Conservation (phyloP, 2,797 vertebrate species). For the Varecia variegata region DNA sequence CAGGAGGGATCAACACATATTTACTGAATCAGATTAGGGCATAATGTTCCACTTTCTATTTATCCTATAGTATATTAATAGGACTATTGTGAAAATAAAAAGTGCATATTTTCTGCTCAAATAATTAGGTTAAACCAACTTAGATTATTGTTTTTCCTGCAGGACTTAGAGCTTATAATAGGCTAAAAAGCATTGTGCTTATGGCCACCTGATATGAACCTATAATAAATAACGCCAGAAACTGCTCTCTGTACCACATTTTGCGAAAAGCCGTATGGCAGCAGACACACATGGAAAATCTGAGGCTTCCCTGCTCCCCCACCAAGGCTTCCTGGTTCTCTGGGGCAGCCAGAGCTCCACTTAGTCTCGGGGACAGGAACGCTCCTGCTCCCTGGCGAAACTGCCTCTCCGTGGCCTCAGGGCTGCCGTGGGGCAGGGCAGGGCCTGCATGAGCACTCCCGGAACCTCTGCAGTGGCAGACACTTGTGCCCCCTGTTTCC, state of each 20-base stretch:
- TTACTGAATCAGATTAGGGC: background rate
- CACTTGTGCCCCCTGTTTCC: background rate
- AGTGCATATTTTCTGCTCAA: background rate
- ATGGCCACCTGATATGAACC: background rate
- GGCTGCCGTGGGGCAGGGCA: background rate
- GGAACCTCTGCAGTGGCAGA: background rate
- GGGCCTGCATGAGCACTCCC: background rate
- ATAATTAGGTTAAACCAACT: background rate
- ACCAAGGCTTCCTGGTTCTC: background rate
- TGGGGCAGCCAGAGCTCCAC: background rate
- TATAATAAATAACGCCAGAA: background rate
- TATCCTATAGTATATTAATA: background rate
- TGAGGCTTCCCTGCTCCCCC: background rate
- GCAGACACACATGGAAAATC: background rate
- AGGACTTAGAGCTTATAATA: background rate
- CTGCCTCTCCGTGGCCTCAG: background rate
- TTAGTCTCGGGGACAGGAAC: background rate
- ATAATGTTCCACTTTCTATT: background rate
- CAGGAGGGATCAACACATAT: accelerated
- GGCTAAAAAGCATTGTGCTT: background rate
- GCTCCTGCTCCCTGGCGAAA: background rate
- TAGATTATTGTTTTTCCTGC: background rate
- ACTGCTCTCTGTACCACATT: background rate
- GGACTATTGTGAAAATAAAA: background rate
- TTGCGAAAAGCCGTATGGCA: background rate